A percentile compares a stretch with the other conserved stretches of the same genome.
phyloP scores from a whole-genome alignment of 2,888 invertebrate genomes.

The Cybosia mesomella region DNA sequence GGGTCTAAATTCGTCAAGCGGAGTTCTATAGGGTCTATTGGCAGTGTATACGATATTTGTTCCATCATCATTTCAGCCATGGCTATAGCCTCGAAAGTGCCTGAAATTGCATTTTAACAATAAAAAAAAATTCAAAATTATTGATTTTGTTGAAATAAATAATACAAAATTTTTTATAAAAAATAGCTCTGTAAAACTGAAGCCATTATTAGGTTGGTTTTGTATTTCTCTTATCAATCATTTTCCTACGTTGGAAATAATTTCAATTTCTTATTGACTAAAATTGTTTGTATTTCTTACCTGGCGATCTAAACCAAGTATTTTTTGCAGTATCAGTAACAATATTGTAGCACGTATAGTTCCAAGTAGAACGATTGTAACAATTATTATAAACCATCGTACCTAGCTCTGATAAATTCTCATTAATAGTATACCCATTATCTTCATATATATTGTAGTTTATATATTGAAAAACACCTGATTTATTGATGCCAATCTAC shows the following conservation, averaged over 20 bases:
- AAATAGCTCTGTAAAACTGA: too few species aligned
- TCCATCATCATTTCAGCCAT: conserved; percentile 88
- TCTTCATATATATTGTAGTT: conserved; percentile 79
- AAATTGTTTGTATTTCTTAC: conserved; percentile 35
- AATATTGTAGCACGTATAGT: conserved; percentile 52
- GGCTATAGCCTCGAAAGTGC: conserved; percentile 60
- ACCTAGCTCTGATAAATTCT: conserved; percentile 46
- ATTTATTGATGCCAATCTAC: conserved; percentile 63
- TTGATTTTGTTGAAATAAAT: too few species aligned
- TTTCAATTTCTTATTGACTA: neutral
- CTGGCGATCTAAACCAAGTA: conserved; percentile 64
- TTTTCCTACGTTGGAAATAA: neutral
- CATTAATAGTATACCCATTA: conserved; percentile 70
- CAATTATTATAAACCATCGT: conserved; percentile 54
- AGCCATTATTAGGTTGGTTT: too few species aligned
- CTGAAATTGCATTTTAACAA: conserved; percentile 13
- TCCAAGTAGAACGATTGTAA: conserved; percentile 60
- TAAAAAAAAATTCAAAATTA: too few species aligned
- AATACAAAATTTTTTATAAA: too few species aligned
- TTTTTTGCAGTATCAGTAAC: conserved; percentile 63
- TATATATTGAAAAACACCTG: conserved; percentile 81
- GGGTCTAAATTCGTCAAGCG: conserved; percentile 70
- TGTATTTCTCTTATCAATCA: too few species aligned
- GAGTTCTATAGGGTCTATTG: conserved; percentile 86
- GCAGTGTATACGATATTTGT: conserved; percentile 82